Conservation (phyloP, 1,140 invertebrate species). For the Bombus superbus region DNA sequence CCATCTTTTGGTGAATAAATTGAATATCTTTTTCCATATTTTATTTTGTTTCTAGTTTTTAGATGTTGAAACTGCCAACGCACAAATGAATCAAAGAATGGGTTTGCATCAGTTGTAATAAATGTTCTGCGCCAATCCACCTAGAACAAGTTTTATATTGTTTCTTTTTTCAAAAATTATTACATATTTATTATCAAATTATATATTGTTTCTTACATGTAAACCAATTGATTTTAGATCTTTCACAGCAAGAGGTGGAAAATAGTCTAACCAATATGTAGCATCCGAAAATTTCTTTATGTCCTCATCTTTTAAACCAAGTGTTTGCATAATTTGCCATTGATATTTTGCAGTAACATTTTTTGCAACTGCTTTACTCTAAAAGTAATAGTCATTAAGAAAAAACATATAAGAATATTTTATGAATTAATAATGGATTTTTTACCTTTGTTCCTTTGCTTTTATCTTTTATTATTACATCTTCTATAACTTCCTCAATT, state of each 20-base stretch:
- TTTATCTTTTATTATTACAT: slow-evolving; percentile 93
- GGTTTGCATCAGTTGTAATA: slow-evolving; percentile 99
- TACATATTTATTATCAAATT: neutral
- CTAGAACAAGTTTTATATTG: slow-evolving; percentile 80
- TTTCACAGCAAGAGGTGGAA: slow-evolving; percentile 93
- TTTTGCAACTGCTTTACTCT: slow-evolving; percentile 99
- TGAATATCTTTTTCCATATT: slow-evolving; percentile 98
- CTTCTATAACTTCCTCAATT: slow-evolving; percentile 81
- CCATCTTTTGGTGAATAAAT: slow-evolving; percentile 98
- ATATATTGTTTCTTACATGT: slow-evolving; percentile 86
- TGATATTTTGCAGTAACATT: slow-evolving; percentile 95
- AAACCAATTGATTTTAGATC: slow-evolving; percentile 96
- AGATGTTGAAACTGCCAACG: slow-evolving; percentile 97
- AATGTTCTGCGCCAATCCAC: slow-evolving; percentile 98
- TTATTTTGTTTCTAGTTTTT: slow-evolving; percentile 94
- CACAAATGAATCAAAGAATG: slow-evolving; percentile 99
- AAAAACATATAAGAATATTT: slow-evolving; percentile 24
- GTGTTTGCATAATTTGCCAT: slow-evolving; percentile 99
- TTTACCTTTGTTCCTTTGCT: slow-evolving; percentile 97
- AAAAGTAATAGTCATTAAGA: slow-evolving; percentile 63
- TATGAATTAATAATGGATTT: neutral
- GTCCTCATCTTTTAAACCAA: slow-evolving; percentile 95
- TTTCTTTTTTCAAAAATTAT: neutral
- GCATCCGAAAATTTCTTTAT: slow-evolving; percentile 97
- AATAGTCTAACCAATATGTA: slow-evolving; percentile 97